Evolutionary conservation across 2,888 invertebrate species (phyloP).

Genomic region (Drosophila longiperda): DNA sequence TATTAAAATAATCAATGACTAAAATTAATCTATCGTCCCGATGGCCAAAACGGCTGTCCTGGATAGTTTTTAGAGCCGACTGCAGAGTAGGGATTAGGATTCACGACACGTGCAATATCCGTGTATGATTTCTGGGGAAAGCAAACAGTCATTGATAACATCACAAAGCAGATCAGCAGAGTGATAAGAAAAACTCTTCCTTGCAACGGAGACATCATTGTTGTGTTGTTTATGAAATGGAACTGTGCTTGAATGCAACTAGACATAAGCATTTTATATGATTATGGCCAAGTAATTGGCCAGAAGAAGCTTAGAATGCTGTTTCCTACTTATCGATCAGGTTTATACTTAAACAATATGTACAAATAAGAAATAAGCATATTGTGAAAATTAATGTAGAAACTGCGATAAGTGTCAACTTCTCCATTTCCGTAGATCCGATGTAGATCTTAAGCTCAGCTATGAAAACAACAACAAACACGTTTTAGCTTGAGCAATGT

Average conservation of each 20-base stretch:
- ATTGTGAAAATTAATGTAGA: neutral
- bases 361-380: neutral
- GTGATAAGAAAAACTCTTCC: slow-evolving; percentile 7
- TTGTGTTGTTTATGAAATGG: neutral
- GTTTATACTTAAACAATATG: slow-evolving; percentile 3
- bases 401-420: neutral
- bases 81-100: slow-evolving; percentile 12
- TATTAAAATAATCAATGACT: too few relatives aligned
- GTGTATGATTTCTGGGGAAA: slow-evolving; percentile 6
- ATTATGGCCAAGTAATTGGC: neutral
- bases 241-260: slow-evolving; percentile 18
- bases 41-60: slow-evolving; percentile 5
- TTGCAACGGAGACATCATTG: slow-evolving; percentile 21
- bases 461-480: neutral
- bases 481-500: slow-evolving; percentile 9
- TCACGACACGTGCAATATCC: slow-evolving; percentile 12
- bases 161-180: slow-evolving; percentile 3
- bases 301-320: neutral
- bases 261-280: slow-evolving; percentile 17
- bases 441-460: slow-evolving; percentile 9
- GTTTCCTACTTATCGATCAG: slow-evolving; percentile 23
- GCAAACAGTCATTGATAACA: slow-evolving; percentile 1
- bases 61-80: slow-evolving; percentile 3
- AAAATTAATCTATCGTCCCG: too few relatives aligned
- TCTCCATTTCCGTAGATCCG: neutral